Evolutionary conservation across 2,113 vertebrate genomes (phyloP), one percentile per base, ranked within the genome.

Genomic region (Propithecus coquereli): DNA sequence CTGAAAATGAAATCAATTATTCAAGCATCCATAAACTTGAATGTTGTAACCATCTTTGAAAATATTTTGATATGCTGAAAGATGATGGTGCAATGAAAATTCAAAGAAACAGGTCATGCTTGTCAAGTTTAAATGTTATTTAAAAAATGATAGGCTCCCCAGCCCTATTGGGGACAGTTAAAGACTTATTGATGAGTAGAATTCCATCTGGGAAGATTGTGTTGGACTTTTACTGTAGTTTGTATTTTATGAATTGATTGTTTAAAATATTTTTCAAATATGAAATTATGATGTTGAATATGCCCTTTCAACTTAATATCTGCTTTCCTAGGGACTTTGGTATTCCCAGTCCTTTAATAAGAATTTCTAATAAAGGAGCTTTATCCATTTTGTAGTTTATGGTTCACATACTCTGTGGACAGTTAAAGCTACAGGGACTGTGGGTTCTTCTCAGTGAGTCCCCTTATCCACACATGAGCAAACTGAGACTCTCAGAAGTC

Each of bases 151-250:
- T 37, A 7, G 76, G 37, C 34, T 73, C 54, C 50, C 12, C 10
- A 66, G 8, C 22, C 34, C 16, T 68, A 12, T 11, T 6, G 74
- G 25, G 59, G 50, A 90, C n/a, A 88, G 61, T 57, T 81, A 37
- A 82, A 70, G 17, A 43, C 61, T 94, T 70, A 52, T 77, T 59
- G 1, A 30, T 66, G 57, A 66, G 23, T 22, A 37, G 47, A 79
- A 80, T 70, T 81, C 50, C 27, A 68, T 59, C 18, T 93, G 30
- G 34, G 54, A 83, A 84, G 82, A 86, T 23, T 47, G 5, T 77
- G 20, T 43, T 91, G 81, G 83, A 74, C 10, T 89, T 92, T 61
- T 71, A 30, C 30, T 90, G 17, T 92, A 73, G 77, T 94, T 94
- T 86, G 25, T 71, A 57, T 40, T 25, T 61, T 63, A 47, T 82